Evolutionary conservation across 2,797 vertebrate genomes (phyloP).

Genomic region (Molossus alvarezi): DNA sequence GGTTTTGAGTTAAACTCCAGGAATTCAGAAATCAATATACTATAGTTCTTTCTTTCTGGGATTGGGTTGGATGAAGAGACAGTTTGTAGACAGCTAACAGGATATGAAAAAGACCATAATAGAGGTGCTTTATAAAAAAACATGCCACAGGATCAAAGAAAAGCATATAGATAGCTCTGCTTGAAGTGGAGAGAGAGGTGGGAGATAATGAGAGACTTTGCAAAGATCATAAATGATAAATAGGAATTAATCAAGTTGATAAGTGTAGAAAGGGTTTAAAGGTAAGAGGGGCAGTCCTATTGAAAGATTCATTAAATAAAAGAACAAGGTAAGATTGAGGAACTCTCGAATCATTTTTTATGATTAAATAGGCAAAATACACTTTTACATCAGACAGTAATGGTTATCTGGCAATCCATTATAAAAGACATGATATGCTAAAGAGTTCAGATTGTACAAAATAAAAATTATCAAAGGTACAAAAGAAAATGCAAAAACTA

Average conservation of each 20-base stretch:
- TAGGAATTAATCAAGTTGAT: conserved; percentile 11
- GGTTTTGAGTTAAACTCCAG: conserved; percentile 5
- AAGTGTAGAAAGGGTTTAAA: background rate
- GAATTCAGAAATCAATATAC: background rate
- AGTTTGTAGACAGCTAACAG: background rate
- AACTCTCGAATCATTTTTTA: background rate
- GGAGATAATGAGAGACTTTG: conserved; percentile 11
- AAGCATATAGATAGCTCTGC: background rate
- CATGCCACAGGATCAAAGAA: background rate
- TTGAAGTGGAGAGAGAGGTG: background rate
- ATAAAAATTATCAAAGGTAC: background rate
- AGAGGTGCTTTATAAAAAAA: background rate
- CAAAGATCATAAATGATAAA: conserved; percentile 36
- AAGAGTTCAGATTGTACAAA: background rate
- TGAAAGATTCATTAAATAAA: background rate
- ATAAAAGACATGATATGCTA: background rate
- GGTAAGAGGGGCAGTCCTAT: background rate
- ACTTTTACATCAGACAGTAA: background rate
- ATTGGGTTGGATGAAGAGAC: background rate
- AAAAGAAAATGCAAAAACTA: background rate
- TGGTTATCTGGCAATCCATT: background rate
- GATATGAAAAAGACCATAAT: background rate
- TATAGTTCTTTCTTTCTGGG: background rate
- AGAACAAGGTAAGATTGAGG: background rate
- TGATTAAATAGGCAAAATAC: background rate